phyloP scores from a whole-genome alignment of 64 coral and sea anemone species.

The Actinia tenebrosa region DNA sequence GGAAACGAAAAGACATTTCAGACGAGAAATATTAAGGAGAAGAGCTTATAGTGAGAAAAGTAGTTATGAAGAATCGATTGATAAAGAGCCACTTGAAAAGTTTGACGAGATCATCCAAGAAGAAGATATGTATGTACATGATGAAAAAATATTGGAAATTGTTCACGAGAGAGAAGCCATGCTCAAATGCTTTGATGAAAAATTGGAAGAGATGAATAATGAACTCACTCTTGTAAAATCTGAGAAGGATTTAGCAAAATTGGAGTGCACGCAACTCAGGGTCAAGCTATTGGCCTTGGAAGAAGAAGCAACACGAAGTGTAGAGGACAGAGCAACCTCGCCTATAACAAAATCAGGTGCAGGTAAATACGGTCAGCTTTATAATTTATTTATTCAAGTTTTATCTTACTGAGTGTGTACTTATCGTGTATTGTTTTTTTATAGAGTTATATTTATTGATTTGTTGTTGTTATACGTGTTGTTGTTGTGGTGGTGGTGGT shows the following conservation, averaged over 20 bases:
- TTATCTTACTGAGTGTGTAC: no score
- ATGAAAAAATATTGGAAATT: background rate
- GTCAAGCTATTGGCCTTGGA: background rate
- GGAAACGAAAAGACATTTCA: background rate
- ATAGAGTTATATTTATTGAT: no score
- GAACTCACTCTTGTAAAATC: conserved; percentile 24
- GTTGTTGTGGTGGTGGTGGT: no score
- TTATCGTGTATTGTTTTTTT: no score
- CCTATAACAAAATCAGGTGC: background rate
- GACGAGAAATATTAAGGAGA: background rate
- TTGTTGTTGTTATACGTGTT: no score
- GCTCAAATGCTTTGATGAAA: conserved; percentile 8
- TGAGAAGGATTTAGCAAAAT: background rate
- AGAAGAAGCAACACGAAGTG: conserved; percentile 8
- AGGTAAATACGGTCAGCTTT: background rate
- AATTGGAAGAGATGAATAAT: conserved; percentile 30
- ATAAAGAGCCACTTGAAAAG: background rate
- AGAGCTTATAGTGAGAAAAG: background rate
- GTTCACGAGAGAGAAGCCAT: background rate
- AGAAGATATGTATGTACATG: background rate
- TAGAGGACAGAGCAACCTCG: conserved; percentile 38
- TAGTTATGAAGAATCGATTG: background rate
- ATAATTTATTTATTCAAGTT: background rate
- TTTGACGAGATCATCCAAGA: background rate
- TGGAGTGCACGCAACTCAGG: background rate